Conservation (phyloP, 2,797 vertebrate genomes). For the Myoxocephalus aenaeus region DNA sequence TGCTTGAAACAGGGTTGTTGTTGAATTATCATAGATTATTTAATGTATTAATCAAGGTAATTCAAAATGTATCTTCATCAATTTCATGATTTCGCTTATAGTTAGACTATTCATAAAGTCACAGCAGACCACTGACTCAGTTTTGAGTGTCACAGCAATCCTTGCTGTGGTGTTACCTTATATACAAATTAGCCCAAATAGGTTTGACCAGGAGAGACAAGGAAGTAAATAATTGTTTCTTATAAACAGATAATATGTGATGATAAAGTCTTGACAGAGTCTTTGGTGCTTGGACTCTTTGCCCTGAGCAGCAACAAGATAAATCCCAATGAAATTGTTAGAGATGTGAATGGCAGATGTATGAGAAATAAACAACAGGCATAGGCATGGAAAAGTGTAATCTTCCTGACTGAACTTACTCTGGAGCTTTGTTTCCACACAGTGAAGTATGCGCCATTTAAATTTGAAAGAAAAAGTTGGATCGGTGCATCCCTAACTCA, state of each 20-base stretch:
- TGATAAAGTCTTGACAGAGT: not conserved
- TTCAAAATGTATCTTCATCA: not conserved
- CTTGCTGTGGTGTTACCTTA: not conserved
- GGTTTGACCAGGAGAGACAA: not conserved
- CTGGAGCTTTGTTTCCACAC: not conserved
- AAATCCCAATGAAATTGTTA: not conserved
- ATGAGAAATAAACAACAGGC: not conserved
- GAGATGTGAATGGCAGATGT: not conserved
- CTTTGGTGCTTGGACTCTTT: too few relatives aligned
- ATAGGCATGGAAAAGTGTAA: not conserved
- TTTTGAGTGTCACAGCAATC: not conserved
- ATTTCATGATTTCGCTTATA: not conserved
- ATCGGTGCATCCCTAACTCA: not conserved
- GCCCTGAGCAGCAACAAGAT: not conserved
- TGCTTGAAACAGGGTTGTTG: not conserved
- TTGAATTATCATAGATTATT: constrained; percentile 13
- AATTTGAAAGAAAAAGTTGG: not conserved
- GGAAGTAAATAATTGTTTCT: not conserved
- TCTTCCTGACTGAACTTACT: not conserved
- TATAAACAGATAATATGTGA: not conserved
- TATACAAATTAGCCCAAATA: not conserved
- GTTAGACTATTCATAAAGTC: not conserved
- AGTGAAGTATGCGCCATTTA: not conserved
- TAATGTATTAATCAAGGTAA: not conserved
- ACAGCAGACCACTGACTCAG: not conserved